A percentile compares a stretch with the other conserved stretches of the same genome.
phyloP scores from a whole-genome alignment of 2,888 invertebrate genomes.

The Dynastes maya region DNA sequence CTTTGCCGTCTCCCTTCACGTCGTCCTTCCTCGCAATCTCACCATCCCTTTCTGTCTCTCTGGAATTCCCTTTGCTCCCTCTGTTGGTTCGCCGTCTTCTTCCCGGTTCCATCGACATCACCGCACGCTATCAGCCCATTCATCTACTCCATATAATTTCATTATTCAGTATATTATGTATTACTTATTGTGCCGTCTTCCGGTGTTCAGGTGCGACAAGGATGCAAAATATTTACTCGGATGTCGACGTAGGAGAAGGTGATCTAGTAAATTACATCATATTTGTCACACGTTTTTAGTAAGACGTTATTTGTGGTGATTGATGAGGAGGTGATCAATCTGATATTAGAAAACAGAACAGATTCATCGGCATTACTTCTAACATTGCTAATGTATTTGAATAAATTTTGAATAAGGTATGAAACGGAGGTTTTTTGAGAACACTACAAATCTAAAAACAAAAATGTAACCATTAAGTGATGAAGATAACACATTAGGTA shows the following conservation, averaged over 20 bases:
- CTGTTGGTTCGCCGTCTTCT: neutral
- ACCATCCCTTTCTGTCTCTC: neutral
- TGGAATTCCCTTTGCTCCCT: neutral
- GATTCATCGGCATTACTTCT: neutral
- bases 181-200: conserved; percentile 28
- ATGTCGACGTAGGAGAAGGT: conserved; percentile 2
- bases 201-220: neutral
- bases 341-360: neutral
- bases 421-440: too few species aligned
- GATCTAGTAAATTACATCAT: neutral
- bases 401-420: too few species aligned
- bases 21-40: neutral
- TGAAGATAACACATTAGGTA: too few species aligned
- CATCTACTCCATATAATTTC: conserved; percentile 27
- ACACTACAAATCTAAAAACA: too few species aligned
- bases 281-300: neutral
- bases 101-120: conserved; percentile 22
- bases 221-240: conserved; percentile 13
- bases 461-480: too few species aligned
- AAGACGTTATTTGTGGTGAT: neutral
- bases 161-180: conserved; percentile 37
- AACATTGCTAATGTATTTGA: too few species aligned
- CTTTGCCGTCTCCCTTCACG: conserved; percentile 25
- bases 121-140: conserved; percentile 37
- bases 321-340: too few species aligned